Evolutionary conservation across 2,797 vertebrate genomes (phyloP).

Genomic region (Myotis findleyi): DNA sequence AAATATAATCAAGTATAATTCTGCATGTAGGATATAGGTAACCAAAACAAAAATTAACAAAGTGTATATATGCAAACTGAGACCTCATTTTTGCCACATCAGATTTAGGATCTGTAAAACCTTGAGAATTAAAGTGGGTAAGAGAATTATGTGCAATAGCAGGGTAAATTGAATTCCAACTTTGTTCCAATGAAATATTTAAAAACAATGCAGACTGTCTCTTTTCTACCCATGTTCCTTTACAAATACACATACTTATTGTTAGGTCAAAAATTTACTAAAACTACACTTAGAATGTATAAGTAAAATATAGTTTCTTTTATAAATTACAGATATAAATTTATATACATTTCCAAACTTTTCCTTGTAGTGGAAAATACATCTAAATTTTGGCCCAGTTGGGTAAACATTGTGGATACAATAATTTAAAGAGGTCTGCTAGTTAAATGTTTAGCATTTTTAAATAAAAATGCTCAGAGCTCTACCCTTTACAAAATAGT

Average conservation of each 20-base stretch:
- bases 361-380: not conserved
- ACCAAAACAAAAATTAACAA: not conserved
- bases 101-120: not conserved
- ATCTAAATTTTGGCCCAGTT: not conserved
- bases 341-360: not conserved
- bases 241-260: not conserved
- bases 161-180: not conserved
- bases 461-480: not conserved
- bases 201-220: not conserved
- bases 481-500: not conserved
- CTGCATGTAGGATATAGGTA: not conserved
- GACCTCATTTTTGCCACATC: not conserved
- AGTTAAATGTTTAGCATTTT: not conserved
- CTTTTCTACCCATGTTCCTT: not conserved
- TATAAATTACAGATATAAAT: not conserved
- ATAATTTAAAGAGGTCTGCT: not conserved
- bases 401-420: not conserved
- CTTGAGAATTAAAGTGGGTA: not conserved
- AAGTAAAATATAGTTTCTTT: not conserved
- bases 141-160: not conserved
- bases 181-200: not conserved
- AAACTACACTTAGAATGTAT: not conserved
- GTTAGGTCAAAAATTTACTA: not conserved
- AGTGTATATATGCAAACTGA: not conserved
- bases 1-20: not conserved